Percentiles rank a stretch among this genome's conserved stretches.
phyloP scores from a whole-genome alignment of 2,797 vertebrate species.

The Myotis planiceps region DNA sequence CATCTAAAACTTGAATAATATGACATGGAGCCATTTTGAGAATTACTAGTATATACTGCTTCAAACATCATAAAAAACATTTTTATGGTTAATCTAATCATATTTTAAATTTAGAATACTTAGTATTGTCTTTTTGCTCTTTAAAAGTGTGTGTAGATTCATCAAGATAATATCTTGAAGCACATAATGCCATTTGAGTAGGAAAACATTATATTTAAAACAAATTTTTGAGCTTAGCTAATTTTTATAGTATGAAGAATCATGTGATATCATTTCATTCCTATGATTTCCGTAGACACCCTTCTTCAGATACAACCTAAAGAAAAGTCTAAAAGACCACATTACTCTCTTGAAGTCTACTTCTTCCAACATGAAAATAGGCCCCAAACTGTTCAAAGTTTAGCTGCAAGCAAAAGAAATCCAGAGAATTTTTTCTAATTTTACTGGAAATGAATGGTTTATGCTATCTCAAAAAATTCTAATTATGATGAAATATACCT shows the following conservation, averaged over 20 bases:
- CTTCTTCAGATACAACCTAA: neutral
- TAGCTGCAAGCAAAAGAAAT: neutral
- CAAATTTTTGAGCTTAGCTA: neutral
- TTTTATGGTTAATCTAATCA: neutral
- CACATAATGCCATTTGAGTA: neutral
- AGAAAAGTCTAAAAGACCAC: neutral
- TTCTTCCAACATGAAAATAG: neutral
- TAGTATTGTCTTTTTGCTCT: neutral
- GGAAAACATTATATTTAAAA: neutral
- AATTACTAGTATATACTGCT: neutral
- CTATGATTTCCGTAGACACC: neutral
- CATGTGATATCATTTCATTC: neutral
- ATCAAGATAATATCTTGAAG: neutral
- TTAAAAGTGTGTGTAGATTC: neutral
- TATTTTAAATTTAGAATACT: neutral
- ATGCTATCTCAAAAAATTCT: neutral
- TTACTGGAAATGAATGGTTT: neutral
- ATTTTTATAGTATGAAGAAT: neutral
- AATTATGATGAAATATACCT: neutral
- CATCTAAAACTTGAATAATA: slow-evolving; percentile 16
- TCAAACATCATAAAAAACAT: neutral
- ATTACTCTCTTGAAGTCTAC: neutral
- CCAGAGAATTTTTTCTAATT: neutral
- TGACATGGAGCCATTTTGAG: neutral
- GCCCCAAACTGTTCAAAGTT: neutral